Conservation (phyloP, 2,888 invertebrate species). For the Lissonota sp. region DNA sequence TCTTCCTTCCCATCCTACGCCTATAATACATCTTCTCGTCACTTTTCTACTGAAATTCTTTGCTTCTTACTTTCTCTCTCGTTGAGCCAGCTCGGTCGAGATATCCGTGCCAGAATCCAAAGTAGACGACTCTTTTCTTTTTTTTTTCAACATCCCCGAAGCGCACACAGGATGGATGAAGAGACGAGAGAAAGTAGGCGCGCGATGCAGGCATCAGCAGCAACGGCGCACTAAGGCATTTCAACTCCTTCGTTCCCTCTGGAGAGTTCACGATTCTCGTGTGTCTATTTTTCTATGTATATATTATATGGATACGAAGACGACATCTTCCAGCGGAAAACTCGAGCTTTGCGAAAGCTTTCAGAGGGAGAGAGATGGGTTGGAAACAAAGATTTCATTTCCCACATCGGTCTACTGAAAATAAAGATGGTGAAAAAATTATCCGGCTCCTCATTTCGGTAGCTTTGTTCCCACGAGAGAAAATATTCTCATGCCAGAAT, state of each 20-base stretch:
- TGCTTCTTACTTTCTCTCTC: conserved; percentile 43
- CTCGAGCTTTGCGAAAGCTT: conserved; percentile 18
- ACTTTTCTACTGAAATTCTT: conserved; percentile 66
- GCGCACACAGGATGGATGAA: conserved; percentile 1
- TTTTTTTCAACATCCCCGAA: conserved; percentile 11
- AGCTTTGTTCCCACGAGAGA: no score
- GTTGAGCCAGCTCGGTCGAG: conserved; percentile 30
- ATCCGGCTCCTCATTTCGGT: not conserved
- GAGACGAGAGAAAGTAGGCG: conserved; percentile 28
- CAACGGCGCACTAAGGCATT: conserved; percentile 39
- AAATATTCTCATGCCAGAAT: no score
- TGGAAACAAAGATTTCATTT: conserved; percentile 78
- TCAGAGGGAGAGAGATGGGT: conserved; percentile 1
- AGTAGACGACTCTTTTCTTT: conserved; percentile 62
- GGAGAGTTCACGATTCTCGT: conserved; percentile 62
- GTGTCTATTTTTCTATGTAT: not conserved
- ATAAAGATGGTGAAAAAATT: conserved; percentile 49
- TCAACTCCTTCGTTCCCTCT: conserved; percentile 60
- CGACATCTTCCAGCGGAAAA: not conserved
- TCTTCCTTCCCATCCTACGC: conserved; percentile 47
- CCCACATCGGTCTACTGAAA: conserved; percentile 62
- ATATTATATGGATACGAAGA: not conserved
- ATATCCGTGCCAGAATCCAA: conserved; percentile 20
- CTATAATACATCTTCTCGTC: conserved; percentile 65
- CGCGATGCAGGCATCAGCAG: conserved; percentile 30